These are phyloP conservation scores for Geotrupes spiniger DNA, from an alignment of 2,888 invertebrate genomes.

Conservation along the genomic window DNA sequence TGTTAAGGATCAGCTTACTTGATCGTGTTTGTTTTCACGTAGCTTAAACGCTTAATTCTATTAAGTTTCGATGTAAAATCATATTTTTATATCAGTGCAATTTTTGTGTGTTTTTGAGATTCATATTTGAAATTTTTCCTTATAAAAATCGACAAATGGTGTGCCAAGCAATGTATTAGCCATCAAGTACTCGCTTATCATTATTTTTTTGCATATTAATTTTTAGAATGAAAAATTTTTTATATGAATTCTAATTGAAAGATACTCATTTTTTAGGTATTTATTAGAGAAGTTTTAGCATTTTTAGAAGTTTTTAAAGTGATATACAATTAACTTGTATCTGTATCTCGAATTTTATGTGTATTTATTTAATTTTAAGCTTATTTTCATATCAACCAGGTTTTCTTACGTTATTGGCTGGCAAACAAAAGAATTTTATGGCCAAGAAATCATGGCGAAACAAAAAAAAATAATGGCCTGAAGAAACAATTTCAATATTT, in stretches of 20 bases:
- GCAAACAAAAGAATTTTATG: too few species aligned
- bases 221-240: too few species aligned
- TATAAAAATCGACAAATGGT: too few species aligned
- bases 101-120: not conserved
- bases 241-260: not conserved
- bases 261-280: constrained; percentile 5
- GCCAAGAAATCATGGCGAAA: too few species aligned
- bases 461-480: too few species aligned
- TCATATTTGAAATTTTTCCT: too few species aligned
- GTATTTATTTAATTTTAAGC: constrained; percentile 3
- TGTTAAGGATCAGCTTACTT: not conserved
- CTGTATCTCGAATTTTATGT: not conserved
- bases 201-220: too few species aligned
- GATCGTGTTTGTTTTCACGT: not conserved
- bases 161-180: too few species aligned
- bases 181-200: too few species aligned
- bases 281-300: not conserved
- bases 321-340: constrained; percentile 7
- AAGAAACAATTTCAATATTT: too few species aligned
- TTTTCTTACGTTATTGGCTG: too few species aligned
- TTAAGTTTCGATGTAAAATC: not conserved
- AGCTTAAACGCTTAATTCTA: constrained; percentile 5
- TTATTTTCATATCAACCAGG: constrained; percentile 1
- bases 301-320: constrained; percentile 7
- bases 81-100: constrained; percentile 6